Evolutionary conservation across 2,888 invertebrate species (phyloP).

Genomic region (Orgyia antiqua): DNA sequence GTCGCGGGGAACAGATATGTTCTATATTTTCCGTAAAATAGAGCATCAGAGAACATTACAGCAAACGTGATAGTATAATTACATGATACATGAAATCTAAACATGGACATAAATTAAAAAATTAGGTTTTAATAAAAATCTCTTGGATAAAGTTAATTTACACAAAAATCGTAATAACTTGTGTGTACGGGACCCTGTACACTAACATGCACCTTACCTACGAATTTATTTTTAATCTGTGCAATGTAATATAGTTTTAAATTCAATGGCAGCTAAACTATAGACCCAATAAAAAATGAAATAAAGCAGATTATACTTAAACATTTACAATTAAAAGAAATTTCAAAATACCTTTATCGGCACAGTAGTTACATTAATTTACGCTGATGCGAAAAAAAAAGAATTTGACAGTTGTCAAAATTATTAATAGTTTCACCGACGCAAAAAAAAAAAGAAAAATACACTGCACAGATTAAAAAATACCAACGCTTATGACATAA

Average conservation of each 20-base stretch:
- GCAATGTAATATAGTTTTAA: too few species aligned
- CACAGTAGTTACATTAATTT: too few species aligned
- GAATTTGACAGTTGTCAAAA: constrained; percentile 15
- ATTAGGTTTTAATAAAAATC: constrained; percentile 17
- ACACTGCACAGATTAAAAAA: constrained; percentile 23
- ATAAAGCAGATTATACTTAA: too few species aligned
- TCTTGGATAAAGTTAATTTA: constrained; percentile 14
- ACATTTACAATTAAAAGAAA: too few species aligned
- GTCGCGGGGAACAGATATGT: too few species aligned
- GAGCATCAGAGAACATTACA: constrained; percentile 17
- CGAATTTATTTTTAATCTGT: constrained; percentile 13
- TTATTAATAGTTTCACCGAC: too few species aligned
- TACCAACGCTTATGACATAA: constrained; percentile 14
- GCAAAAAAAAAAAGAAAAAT: too few species aligned
- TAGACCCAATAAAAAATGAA: too few species aligned
- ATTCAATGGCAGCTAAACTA: too few species aligned
- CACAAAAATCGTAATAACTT: constrained; percentile 24
- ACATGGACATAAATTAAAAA: constrained; percentile 31
- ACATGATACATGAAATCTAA: constrained; percentile 23
- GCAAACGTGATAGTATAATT: constrained; percentile 18
- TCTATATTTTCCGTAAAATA: too few species aligned
- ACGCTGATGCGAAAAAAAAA: too few species aligned
- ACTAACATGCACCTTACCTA: constrained; percentile 24
- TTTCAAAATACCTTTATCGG: too few species aligned
- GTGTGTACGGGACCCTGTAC: constrained; percentile 27